These are phyloP conservation scores for Manacus vitellinus DNA, from an alignment of 2,113 vertebrate genomes.

Conservation along the genomic window DNA sequence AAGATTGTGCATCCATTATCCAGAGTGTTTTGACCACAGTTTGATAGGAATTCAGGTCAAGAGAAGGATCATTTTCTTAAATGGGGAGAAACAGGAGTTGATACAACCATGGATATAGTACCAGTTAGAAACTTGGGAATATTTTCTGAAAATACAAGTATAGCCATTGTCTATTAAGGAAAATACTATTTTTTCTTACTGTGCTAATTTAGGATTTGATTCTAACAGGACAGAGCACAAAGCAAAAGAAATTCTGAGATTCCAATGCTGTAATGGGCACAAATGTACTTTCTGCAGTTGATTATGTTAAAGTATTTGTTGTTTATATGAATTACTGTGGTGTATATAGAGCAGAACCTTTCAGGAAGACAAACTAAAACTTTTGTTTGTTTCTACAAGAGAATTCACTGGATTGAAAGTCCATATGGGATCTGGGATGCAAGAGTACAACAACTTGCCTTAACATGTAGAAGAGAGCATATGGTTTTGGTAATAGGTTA, in stretches of 20 bases:
- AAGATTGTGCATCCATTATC: background rate
- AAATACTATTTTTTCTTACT: background rate
- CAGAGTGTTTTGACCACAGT: background rate
- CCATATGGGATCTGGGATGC: background rate
- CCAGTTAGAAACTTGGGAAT: background rate
- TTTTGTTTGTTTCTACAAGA: background rate
- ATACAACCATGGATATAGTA: background rate
- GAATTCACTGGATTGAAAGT: background rate
- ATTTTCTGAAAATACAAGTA: background rate
- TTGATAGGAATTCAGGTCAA: background rate
- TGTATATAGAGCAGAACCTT: background rate
- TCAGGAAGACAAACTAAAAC: background rate
- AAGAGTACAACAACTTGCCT: background rate
- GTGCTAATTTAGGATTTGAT: background rate
- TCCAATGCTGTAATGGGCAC: background rate
- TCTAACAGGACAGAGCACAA: background rate
- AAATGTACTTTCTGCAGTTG: background rate
- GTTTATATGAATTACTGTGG: background rate
- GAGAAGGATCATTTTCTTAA: background rate
- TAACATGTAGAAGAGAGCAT: background rate
- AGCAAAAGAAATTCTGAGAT: background rate
- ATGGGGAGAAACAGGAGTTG: background rate
- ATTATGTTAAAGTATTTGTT: background rate
- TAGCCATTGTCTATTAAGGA: background rate
- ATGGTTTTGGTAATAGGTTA: slow-evolving; percentile 58